These are phyloP conservation scores for Papilio dardanus DNA, from an alignment of 1,140 invertebrate genomes.

Conservation along the genomic window DNA sequence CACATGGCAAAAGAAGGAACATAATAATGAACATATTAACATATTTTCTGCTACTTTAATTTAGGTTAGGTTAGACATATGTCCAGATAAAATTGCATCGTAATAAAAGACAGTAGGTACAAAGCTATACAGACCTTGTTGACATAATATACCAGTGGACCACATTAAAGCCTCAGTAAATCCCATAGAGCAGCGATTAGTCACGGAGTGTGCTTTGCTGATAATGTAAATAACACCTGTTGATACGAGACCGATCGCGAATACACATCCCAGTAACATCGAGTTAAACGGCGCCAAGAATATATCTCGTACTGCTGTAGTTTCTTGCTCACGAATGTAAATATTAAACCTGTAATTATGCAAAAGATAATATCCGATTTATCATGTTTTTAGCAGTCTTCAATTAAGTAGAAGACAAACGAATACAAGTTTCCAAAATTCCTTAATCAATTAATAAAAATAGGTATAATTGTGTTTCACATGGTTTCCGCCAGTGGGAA, in stretches of 20 bases:
- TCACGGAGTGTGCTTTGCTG: conserved; percentile 57
- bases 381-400: too few relatives aligned
- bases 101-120: too few relatives aligned
- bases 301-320: conserved; percentile 84
- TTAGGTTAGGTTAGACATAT: too few relatives aligned
- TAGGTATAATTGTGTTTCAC: conserved; percentile 60
- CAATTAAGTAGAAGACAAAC: too few relatives aligned
- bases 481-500: conserved; percentile 84
- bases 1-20: too few relatives aligned
- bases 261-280: conserved; percentile 81
- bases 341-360: conserved; percentile 83
- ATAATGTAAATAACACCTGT: conserved; percentile 80
- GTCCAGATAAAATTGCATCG: too few relatives aligned
- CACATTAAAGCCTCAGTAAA: conserved; percentile 83
- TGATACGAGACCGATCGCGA: conserved; percentile 79
- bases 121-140: conserved; percentile 82
- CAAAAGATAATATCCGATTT: too few relatives aligned
- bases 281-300: conserved; percentile 85
- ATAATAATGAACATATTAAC: too few relatives aligned
- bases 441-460: neutral
- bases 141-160: conserved; percentile 85
- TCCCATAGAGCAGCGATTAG: conserved; percentile 65
- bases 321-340: conserved; percentile 84
- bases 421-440: too few relatives aligned
- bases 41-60: too few relatives aligned